Conservation (phyloP, 2,113 vertebrate species). For the Pachycephala philippinensis region DNA sequence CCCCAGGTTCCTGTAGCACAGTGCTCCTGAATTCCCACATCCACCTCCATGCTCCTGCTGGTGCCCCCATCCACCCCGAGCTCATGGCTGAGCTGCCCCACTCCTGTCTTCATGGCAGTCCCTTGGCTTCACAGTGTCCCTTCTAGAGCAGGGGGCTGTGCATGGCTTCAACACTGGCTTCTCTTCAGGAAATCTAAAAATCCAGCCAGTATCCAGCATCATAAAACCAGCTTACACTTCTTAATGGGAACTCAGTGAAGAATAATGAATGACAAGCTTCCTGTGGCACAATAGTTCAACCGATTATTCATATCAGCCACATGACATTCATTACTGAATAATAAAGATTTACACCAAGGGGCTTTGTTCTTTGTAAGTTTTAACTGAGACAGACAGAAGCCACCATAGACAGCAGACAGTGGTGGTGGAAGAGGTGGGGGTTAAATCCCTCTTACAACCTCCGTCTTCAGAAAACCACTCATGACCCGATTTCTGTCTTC, state of each 20-base stretch:
- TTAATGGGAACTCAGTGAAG: neutral
- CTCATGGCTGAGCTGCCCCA: neutral
- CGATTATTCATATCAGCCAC: neutral
- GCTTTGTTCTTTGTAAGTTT: neutral
- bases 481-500: neutral
- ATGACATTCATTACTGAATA: neutral
- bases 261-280: neutral
- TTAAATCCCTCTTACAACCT: neutral
- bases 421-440: neutral
- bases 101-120: neutral
- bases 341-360: neutral
- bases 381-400: neutral
- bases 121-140: neutral
- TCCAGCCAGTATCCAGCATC: neutral
- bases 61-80: neutral
- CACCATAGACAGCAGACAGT: neutral
- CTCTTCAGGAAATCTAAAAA: neutral
- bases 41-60: neutral
- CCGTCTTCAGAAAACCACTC: neutral
- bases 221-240: neutral
- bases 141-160: neutral
- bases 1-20: neutral
- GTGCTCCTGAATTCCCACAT: neutral
- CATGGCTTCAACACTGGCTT: neutral
- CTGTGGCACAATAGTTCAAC: neutral